These are phyloP conservation scores for Taurulus bubalis DNA, from an alignment of 2,113 vertebrate species.

Conservation along the genomic window DNA sequence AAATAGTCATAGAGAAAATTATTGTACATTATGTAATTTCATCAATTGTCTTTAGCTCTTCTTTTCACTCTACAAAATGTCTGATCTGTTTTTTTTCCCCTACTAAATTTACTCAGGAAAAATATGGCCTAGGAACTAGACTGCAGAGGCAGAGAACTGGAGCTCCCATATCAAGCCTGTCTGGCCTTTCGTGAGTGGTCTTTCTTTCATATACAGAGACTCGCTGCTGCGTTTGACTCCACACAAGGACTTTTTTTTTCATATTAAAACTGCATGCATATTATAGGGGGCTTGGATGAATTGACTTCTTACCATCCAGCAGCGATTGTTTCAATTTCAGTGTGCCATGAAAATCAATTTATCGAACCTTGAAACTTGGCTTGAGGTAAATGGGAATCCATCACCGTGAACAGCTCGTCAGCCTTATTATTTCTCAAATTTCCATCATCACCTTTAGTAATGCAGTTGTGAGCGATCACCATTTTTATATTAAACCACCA, in stretches of 20 bases:
- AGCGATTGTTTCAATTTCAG: conserved; percentile 39
- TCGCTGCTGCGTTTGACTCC: conserved; percentile 1
- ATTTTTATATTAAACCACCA: conserved; percentile 23
- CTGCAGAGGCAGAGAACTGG: conserved; percentile 94
- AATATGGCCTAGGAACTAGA: conserved; percentile 95
- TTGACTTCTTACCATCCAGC: conserved; percentile 26
- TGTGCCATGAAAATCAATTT: conserved; percentile 49
- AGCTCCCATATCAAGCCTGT: conserved; percentile 91
- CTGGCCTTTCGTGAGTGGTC: conserved; percentile 94
- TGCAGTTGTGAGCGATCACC: conserved; percentile 16
- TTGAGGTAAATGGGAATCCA: conserved; percentile 29
- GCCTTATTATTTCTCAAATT: conserved; percentile 9
- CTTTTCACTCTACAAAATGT: neutral
- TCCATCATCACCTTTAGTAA: conserved; percentile 19
- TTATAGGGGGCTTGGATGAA: conserved; percentile 37
- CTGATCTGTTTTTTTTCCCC: conserved; percentile 37
- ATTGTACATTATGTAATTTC: conserved; percentile 10
- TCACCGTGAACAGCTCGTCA: conserved; percentile 32
- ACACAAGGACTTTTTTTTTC: neutral
- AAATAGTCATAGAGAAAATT: conserved; percentile 31
- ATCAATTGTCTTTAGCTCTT: conserved; percentile 3
- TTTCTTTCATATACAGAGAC: neutral
- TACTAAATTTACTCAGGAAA: conserved; percentile 85
- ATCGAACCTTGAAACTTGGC: conserved; percentile 40
- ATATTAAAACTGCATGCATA: neutral